Evolutionary conservation across 2,888 invertebrate genomes (phyloP).

Genomic region (Spilosoma lubricipeda): DNA sequence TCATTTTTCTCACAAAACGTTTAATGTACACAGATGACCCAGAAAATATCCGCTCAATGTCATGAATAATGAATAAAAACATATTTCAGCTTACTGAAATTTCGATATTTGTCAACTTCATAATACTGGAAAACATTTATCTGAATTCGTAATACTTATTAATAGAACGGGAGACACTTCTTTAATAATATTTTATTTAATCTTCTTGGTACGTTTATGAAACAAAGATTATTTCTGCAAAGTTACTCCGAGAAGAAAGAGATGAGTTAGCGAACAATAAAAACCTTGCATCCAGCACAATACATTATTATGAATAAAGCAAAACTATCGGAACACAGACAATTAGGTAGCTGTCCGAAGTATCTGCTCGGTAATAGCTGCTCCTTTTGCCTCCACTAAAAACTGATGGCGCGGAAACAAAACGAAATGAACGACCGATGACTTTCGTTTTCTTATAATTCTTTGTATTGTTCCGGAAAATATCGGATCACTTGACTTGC

Average conservation of each 20-base stretch:
- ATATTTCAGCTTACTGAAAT: neutral
- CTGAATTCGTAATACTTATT: conserved; percentile 8
- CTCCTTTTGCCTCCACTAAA: conserved; percentile 68
- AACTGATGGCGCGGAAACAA: conserved; percentile 77
- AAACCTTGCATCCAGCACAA: conserved; percentile 32
- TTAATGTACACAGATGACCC: conserved; percentile 15
- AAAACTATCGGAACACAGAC: conserved; percentile 53
- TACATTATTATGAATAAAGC: conserved; percentile 35
- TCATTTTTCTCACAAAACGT: neutral
- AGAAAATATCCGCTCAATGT: neutral
- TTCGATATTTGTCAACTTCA: neutral
- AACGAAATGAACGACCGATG: conserved; percentile 81
- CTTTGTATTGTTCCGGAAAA: conserved; percentile 72
- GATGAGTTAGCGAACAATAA: conserved; percentile 36
- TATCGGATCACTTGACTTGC: conserved; percentile 59
- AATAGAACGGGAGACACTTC: conserved; percentile 12
- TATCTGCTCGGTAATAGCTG: conserved; percentile 63
- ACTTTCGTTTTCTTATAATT: conserved; percentile 79
- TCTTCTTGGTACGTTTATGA: conserved; percentile 37
- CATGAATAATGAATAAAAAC: conserved; percentile 13
- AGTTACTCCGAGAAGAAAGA: conserved; percentile 37
- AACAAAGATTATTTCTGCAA: conserved; percentile 37
- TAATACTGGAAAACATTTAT: conserved; percentile 3
- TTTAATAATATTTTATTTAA: conserved; percentile 37
- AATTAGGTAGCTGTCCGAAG: conserved; percentile 66